A percentile compares a stretch with the other conserved stretches of the same genome.
phyloP scores from a whole-genome alignment of 2,888 invertebrate species.

The Lasioglossum zephyrum region DNA sequence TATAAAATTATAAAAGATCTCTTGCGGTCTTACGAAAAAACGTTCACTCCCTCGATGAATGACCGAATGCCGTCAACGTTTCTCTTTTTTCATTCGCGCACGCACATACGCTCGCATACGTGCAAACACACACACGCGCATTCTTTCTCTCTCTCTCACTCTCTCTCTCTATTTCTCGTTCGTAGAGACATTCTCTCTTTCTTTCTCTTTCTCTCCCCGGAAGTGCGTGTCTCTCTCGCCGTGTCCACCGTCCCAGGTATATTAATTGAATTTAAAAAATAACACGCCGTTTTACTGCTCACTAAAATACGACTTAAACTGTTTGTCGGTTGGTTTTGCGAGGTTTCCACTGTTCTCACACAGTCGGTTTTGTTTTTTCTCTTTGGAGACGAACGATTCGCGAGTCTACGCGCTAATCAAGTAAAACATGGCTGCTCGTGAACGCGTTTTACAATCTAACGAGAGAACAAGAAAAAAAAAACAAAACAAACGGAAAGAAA shows the following conservation, averaged over 20 bases:
- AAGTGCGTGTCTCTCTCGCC: slow-evolving; percentile 11
- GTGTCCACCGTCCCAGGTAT: not conserved
- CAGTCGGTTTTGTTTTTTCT: slow-evolving; percentile 40
- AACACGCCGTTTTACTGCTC: slow-evolving; percentile 39
- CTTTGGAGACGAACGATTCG: slow-evolving; percentile 5
- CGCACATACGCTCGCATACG: not conserved
- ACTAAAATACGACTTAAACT: slow-evolving; percentile 58
- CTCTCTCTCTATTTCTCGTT: not conserved
- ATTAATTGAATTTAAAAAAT: slow-evolving; percentile 16
- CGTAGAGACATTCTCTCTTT: not conserved
- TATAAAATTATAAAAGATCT: slow-evolving; percentile 59
- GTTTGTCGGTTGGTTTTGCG: slow-evolving; percentile 50
- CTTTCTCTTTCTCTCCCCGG: not conserved
- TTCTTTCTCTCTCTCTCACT: not conserved
- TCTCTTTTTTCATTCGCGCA: not conserved
- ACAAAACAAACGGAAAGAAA: slow-evolving; percentile 3
- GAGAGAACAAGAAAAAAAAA: slow-evolving; percentile 19
- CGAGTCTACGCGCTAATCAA: not conserved
- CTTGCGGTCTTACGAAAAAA: slow-evolving; percentile 13
- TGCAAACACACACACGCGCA: not conserved
- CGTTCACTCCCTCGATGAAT: slow-evolving; percentile 24
- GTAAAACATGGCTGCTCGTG: not conserved
- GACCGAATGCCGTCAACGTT: slow-evolving; percentile 18
- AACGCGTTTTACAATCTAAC: slow-evolving; percentile 31
- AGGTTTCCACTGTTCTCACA: slow-evolving; percentile 55